Conservation (phyloP, 2,888 invertebrate genomes). For the Hipparchia semele region DNA sequence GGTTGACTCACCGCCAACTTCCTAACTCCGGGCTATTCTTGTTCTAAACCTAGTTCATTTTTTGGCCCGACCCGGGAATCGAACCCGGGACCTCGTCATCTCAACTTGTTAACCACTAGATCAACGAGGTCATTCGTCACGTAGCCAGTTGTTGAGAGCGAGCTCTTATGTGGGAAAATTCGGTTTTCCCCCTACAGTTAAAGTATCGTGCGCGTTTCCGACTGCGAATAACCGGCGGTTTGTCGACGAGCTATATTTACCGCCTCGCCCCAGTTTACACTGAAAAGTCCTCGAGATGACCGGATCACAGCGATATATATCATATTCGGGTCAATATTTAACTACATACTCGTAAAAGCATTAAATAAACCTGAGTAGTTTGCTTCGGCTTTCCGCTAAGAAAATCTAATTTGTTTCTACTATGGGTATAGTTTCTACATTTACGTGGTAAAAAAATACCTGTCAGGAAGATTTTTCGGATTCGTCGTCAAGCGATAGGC, state of each 20-base stretch:
- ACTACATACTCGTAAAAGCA: background rate
- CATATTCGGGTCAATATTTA: slow-evolving; percentile 2
- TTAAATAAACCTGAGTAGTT: background rate
- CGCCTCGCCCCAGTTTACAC: slow-evolving; percentile 36
- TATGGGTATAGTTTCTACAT: too few species aligned
- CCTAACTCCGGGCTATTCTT: too few species aligned
- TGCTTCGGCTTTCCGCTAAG: too few species aligned
- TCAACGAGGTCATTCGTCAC: background rate
- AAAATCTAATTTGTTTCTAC: background rate
- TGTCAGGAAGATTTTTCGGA: too few species aligned
- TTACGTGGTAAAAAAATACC: too few species aligned
- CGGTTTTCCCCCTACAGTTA: slow-evolving; percentile 33
- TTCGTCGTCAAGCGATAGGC: too few species aligned
- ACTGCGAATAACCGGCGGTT: slow-evolving; percentile 33
- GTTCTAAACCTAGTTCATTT: too few species aligned
- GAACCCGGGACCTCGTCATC: too few species aligned
- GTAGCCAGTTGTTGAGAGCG: background rate
- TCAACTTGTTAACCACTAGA: too few species aligned
- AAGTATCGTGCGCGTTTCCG: slow-evolving; percentile 29
- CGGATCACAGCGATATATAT: slow-evolving; percentile 7
- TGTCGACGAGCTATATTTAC: slow-evolving; percentile 38
- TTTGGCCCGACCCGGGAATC: too few species aligned
- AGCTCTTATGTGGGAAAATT: slow-evolving; percentile 19
- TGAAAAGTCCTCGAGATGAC: slow-evolving; percentile 28
- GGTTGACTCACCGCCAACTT: too few species aligned